Evolutionary conservation across 2,113 vertebrate genomes (phyloP).

Genomic region (Sclerurus mexicanus): DNA sequence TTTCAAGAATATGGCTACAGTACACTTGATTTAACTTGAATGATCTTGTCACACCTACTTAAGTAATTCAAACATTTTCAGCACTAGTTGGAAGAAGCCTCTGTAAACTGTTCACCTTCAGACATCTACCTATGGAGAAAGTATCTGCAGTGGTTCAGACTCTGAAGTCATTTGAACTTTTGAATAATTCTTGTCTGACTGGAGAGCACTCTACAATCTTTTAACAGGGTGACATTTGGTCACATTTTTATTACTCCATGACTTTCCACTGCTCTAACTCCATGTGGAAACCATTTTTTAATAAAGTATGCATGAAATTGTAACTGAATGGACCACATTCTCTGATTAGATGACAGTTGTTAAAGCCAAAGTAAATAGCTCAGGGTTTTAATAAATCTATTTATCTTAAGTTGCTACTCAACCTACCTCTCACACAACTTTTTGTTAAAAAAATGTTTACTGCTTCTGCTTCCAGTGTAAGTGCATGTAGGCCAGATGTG

Average conservation of each 20-base stretch:
- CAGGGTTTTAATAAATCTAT: not conserved
- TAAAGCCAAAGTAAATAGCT: not conserved
- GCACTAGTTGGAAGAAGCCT: not conserved
- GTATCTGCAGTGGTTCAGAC: not conserved
- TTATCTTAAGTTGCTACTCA: not conserved
- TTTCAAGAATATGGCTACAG: not conserved
- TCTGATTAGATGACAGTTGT: not conserved
- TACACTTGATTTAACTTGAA: not conserved
- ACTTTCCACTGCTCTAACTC: not conserved
- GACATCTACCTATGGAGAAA: not conserved
- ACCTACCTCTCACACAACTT: not conserved
- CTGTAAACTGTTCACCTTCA: not conserved
- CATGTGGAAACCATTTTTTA: not conserved
- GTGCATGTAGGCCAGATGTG: not conserved
- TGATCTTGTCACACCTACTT: not conserved
- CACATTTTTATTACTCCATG: not conserved
- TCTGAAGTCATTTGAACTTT: not conserved
- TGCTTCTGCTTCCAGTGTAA: not conserved
- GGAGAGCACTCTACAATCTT: not conserved
- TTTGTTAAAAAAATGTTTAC: not conserved
- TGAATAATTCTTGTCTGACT: not conserved
- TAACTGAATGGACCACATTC: not conserved
- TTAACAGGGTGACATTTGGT: not conserved
- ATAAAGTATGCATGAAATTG: not conserved
- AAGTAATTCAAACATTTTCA: not conserved